phyloP scores from a whole-genome alignment of 2,888 invertebrate species.

The Folsomia manolachei region DNA sequence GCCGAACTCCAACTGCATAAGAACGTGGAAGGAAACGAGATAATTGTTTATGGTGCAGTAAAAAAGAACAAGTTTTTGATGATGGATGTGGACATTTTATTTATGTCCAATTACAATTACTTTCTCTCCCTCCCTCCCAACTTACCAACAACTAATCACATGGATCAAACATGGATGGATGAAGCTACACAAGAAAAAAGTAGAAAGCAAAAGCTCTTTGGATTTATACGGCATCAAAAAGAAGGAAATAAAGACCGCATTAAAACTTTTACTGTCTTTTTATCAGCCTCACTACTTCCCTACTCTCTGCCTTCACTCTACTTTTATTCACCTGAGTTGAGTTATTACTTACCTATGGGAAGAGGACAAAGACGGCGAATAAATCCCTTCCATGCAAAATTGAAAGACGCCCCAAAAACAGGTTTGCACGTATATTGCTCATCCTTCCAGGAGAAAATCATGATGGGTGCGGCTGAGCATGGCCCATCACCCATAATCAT shows the following conservation, averaged over 20 bases:
- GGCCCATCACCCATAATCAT: not conserved
- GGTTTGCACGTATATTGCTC: no score
- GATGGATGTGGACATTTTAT: not conserved
- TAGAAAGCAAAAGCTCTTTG: no score
- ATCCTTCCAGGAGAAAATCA: not conserved
- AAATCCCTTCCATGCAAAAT: not conserved
- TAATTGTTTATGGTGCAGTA: not conserved
- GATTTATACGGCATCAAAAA: not conserved
- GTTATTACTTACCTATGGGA: no score
- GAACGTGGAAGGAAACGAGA: not conserved
- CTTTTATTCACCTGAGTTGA: not conserved
- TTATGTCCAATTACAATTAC: not conserved
- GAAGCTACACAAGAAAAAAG: no score
- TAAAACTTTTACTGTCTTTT: not conserved
- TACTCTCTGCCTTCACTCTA: not conserved
- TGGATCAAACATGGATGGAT: no score
- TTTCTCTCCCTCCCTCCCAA: not conserved
- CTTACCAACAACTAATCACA: no score
- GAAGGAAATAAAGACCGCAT: not conserved
- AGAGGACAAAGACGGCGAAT: not conserved
- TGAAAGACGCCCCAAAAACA: no score
- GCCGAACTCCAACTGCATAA: no score
- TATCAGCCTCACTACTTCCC: not conserved
- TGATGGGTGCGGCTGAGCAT: not conserved
- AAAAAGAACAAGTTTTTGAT: not conserved